Percentiles rank a stretch among this genome's conserved stretches.
Evolutionary conservation across 1,140 invertebrate species (phyloP).

Genomic region (Lysiphlebus fabarum): DNA sequence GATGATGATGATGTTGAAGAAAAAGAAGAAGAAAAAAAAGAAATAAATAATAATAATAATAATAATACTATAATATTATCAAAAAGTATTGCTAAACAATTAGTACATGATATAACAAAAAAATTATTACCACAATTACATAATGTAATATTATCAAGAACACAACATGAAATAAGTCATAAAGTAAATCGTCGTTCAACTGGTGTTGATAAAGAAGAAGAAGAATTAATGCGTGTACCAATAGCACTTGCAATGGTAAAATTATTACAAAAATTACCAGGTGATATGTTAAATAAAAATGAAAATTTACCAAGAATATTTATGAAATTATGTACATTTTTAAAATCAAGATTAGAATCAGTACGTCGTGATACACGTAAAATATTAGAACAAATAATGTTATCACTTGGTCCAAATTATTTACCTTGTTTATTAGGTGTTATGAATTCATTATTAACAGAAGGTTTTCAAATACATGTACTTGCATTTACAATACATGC

Average conservation of each 20-base stretch:
- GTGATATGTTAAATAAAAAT: constrained; percentile 65
- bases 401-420: constrained; percentile 78
- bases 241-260: constrained; percentile 91
- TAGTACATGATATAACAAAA: constrained; percentile 60
- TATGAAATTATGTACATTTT: constrained; percentile 83
- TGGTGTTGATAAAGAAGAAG: constrained; percentile 70
- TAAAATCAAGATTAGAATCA: constrained; percentile 85
- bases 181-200: constrained; percentile 73
- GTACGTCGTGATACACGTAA: constrained; percentile 82
- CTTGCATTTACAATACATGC: constrained; percentile 85
- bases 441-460: constrained; percentile 74
- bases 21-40: constrained; percentile 35
- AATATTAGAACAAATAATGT: constrained; percentile 85
- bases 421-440: constrained; percentile 77
- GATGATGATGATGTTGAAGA: constrained; percentile 32
- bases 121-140: constrained; percentile 66
- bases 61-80: constrained; percentile 62
- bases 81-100: constrained; percentile 68
- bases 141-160: constrained; percentile 68
- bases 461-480: constrained; percentile 93
- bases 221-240: constrained; percentile 86
- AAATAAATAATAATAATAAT: constrained; percentile 20
- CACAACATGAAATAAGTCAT: constrained; percentile 73
- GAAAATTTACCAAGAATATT: constrained; percentile 71
- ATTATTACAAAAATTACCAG: constrained; percentile 82